These are phyloP conservation scores for Caenorhabditis drosophilae DNA, from an alignment of 2,888 invertebrate species.

Conservation along the genomic window DNA sequence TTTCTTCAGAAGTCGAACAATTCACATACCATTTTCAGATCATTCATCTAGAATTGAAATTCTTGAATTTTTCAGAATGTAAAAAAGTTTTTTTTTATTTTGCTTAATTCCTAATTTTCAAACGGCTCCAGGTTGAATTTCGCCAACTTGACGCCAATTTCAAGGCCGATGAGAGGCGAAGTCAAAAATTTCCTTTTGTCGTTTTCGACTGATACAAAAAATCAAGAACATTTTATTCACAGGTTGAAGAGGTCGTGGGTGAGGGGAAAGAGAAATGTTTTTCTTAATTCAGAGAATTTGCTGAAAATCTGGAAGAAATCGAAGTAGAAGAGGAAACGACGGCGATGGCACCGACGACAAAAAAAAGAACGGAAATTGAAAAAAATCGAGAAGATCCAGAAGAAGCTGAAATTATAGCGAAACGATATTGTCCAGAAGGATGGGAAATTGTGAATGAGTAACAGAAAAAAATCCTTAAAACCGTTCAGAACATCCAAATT, in stretches of 20 bases:
- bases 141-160: not conserved
- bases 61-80: no score
- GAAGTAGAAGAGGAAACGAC: not conserved
- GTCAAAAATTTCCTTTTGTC: not conserved
- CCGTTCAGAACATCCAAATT: not conserved
- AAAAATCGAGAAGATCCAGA: not conserved
- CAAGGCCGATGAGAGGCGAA: not conserved
- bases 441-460: not conserved
- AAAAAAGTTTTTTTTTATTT: not conserved
- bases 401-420: not conserved
- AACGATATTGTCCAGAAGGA: not conserved
- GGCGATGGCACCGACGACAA: not conserved
- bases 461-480: not conserved
- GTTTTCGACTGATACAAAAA: not conserved
- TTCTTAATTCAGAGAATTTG: no score
- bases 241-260: not conserved
- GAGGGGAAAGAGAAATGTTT: not conserved
- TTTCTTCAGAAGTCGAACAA: no score
- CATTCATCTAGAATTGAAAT: constrained; percentile 14
- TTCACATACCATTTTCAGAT: constrained; percentile 15
- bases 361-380: not conserved
- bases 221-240: no score
- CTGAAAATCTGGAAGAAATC: not conserved
- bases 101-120: not conserved
- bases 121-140: no score